A percentile compares a stretch with the other conserved stretches of the same genome.
These are phyloP conservation scores for Heliconius himera DNA, from an alignment of 1,140 invertebrate species.

Conservation along the genomic window DNA sequence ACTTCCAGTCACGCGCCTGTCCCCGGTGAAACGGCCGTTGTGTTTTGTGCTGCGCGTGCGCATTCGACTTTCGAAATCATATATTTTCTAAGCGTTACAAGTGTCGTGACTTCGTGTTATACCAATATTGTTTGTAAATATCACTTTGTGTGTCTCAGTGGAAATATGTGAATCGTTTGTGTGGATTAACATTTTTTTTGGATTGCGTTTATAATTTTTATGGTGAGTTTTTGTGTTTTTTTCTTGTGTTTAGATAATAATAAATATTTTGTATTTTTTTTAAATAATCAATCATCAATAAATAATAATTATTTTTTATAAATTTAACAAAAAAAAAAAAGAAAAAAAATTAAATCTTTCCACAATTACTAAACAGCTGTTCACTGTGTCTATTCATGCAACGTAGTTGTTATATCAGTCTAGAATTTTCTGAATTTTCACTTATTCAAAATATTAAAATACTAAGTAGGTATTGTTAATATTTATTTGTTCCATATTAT, in stretches of 20 bases:
- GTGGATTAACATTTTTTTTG: slow-evolving; percentile 45
- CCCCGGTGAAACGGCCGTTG: slow-evolving; percentile 52
- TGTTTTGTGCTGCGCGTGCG: slow-evolving; percentile 52
- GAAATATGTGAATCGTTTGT: slow-evolving; percentile 55
- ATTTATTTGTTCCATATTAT: background rate
- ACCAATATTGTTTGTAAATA: slow-evolving; percentile 37
- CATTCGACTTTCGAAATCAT: slow-evolving; percentile 49
- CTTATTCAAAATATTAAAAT: background rate
- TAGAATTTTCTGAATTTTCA: background rate
- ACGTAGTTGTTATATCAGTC: background rate
- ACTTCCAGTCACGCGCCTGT: slow-evolving; percentile 63
- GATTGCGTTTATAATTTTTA: slow-evolving; percentile 59
- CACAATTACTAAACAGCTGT: background rate
- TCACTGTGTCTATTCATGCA: background rate
- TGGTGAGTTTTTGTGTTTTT: slow-evolving; percentile 52
- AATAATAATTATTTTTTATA: background rate
- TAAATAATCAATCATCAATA: background rate
- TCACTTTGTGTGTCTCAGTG: slow-evolving; percentile 47
- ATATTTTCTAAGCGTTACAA: slow-evolving; percentile 45
- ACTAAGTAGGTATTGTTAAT: background rate
- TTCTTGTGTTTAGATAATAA: slow-evolving; percentile 8
- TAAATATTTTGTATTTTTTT: background rate
- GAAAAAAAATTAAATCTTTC: background rate
- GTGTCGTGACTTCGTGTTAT: slow-evolving; percentile 39
- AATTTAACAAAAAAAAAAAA: background rate